Evolutionary conservation across 1,140 invertebrate genomes (phyloP).

Genomic region (Drosophila auraria): DNA sequence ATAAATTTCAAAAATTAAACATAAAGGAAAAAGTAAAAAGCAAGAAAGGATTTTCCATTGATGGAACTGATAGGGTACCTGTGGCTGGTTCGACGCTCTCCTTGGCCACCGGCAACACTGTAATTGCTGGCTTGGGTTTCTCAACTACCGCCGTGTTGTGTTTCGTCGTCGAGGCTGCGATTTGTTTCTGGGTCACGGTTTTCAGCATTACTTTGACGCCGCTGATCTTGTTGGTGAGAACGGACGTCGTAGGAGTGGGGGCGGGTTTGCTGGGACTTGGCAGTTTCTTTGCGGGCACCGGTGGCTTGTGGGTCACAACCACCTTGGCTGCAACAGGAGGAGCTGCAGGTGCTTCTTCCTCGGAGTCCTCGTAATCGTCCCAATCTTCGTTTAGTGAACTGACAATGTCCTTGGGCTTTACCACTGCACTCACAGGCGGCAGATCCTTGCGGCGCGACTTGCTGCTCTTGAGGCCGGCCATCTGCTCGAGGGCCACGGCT

Average conservation of each 20-base stretch:
- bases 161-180: constrained; percentile 1
- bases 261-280: constrained; percentile 5
- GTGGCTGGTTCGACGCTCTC: constrained; percentile 15
- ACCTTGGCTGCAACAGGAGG: constrained; percentile 10
- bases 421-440: constrained; percentile 11
- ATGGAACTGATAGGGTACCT: constrained; percentile 22
- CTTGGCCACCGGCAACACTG: constrained; percentile 1
- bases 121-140: constrained; percentile 4
- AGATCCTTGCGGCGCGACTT: constrained; percentile 65
- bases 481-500: constrained; percentile 76
- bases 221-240: constrained; percentile 18
- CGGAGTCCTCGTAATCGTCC: constrained; percentile 71
- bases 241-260: not conserved
- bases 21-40: too few species aligned
- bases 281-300: constrained; percentile 27
- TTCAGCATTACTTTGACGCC: constrained; percentile 52
- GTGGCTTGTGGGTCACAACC: constrained; percentile 11
- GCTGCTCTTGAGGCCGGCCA: constrained; percentile 55
- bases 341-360: constrained; percentile 14
- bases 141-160: constrained; percentile 7
- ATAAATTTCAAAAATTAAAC: too few species aligned
- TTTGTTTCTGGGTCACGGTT: constrained; percentile 27
- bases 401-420: constrained; percentile 60
- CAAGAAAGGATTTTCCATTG: not conserved
- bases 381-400: constrained; percentile 75